These are phyloP conservation scores for Haliclona indistincta DNA, from an alignment of 37 sponge, comb jelly and placozoan species.

Conservation along the genomic window DNA sequence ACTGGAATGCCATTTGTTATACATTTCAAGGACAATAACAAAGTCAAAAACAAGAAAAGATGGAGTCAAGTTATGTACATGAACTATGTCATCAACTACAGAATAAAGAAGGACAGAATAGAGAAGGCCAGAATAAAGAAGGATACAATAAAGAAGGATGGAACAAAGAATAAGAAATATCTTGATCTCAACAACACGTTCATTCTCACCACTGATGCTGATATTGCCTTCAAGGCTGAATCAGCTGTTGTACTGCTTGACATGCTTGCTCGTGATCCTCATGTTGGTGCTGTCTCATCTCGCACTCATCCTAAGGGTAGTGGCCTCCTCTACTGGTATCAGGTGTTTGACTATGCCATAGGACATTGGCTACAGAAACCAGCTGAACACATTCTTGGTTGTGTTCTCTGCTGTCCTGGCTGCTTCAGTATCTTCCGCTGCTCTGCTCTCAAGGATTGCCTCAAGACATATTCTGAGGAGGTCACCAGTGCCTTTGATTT, in stretches of 20 bases:
- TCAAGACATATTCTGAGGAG: slow-evolving; percentile 63
- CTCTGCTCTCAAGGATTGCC: slow-evolving; percentile 64
- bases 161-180: no score
- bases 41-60: slow-evolving; percentile 84
- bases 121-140: no score
- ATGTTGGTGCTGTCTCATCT: slow-evolving; percentile 86
- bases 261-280: slow-evolving; percentile 59
- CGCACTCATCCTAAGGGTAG: slow-evolving; percentile 86
- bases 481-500: slow-evolving; percentile 77
- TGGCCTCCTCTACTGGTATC: slow-evolving; percentile 88
- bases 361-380: slow-evolving; percentile 89
- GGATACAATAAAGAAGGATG: no score
- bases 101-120: slow-evolving; percentile 20
- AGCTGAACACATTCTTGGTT: slow-evolving; percentile 85
- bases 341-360: slow-evolving; percentile 86
- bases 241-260: slow-evolving; percentile 78
- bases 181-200: slow-evolving; percentile 67
- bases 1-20: slow-evolving; percentile 65
- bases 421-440: slow-evolving; percentile 88
- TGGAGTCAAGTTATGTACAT: slow-evolving; percentile 98
- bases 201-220: slow-evolving; percentile 94
- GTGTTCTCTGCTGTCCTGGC: slow-evolving; percentile 90
- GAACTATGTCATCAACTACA: slow-evolving; percentile 78
- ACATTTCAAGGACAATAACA: slow-evolving; percentile 77
- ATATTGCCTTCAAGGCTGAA: slow-evolving; percentile 83